Evolutionary conservation across 2,888 invertebrate genomes (phyloP).

Genomic region (Diabrotica balteata): DNA sequence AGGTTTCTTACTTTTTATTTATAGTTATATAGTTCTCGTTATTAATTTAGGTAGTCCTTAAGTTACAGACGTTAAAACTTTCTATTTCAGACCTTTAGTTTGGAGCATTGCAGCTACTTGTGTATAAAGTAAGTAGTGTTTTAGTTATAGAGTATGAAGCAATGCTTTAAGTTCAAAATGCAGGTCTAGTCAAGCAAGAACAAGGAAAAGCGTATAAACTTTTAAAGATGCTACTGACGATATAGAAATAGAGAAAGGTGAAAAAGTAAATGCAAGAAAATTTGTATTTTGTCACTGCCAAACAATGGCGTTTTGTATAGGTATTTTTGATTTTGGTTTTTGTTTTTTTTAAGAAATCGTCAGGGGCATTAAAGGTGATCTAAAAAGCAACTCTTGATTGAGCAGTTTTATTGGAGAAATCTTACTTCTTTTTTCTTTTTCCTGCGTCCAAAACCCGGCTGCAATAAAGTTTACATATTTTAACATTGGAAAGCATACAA

Average conservation of each 20-base stretch:
- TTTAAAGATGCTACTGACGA: conserved; percentile 54
- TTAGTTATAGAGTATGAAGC: conserved; percentile 37
- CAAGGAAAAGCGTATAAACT: conserved; percentile 43
- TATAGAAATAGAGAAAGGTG: conserved; percentile 42
- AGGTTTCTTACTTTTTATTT: no score
- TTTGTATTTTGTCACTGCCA: conserved; percentile 34
- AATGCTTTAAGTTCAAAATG: conserved; percentile 38
- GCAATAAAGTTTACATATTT: conserved; percentile 67
- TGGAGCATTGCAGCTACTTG: conserved; percentile 31
- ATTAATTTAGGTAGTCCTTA: no score
- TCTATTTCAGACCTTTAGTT: not conserved
- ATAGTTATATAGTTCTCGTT: no score
- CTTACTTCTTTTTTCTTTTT: conserved; percentile 99
- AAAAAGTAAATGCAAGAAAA: conserved; percentile 40
- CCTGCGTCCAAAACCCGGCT: conserved; percentile 94
- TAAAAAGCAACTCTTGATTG: conserved; percentile 58
- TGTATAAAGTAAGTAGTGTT: conserved; percentile 26
- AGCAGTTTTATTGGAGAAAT: conserved; percentile 65
- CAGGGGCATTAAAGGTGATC: conserved; percentile 55
- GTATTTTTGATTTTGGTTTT: conserved; percentile 14
- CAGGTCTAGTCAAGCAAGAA: conserved; percentile 48
- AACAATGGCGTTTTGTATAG: conserved; percentile 31
- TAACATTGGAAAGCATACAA: conserved; percentile 61
- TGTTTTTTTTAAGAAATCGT: conserved; percentile 48
- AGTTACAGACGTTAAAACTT: no score